These are phyloP conservation scores for Porites lobata DNA, from an alignment of 92 coral and sea anemone species.

Conservation along the genomic window DNA sequence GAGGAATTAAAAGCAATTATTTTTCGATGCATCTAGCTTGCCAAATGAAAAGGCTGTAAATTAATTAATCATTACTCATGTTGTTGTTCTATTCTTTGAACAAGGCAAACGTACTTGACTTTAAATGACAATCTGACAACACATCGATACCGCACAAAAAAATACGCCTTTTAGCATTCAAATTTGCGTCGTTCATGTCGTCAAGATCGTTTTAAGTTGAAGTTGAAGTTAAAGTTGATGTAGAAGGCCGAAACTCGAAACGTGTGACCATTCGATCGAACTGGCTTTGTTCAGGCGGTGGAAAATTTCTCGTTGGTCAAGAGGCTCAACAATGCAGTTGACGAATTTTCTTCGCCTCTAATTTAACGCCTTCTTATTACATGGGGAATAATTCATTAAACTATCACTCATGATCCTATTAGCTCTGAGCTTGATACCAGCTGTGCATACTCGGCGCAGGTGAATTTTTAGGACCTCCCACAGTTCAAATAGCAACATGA, in stretches of 20 bases:
- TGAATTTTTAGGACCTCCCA: conserved; percentile 69
- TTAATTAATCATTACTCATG: conserved; percentile 51
- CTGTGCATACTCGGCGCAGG: conserved; percentile 86
- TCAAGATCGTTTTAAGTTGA: not conserved
- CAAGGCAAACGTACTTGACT: conserved; percentile 59
- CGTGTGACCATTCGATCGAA: not conserved
- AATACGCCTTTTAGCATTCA: not conserved
- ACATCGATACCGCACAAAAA: conserved; percentile 29
- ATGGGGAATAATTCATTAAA: conserved; percentile 81
- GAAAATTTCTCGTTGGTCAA: conserved; percentile 27
- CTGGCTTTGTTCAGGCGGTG: conserved; percentile 36
- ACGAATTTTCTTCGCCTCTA: conserved; percentile 39
- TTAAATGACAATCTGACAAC: conserved; percentile 48
- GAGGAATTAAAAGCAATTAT: conserved; percentile 37
- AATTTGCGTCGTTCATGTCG: conserved; percentile 1
- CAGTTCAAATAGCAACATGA: conserved; percentile 88
- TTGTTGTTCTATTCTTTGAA: conserved; percentile 28
- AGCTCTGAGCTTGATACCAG: conserved; percentile 72
- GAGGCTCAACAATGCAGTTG: conserved; percentile 6
- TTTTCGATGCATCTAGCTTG: conserved; percentile 21
- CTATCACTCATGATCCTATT: conserved; percentile 83
- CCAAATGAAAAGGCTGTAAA: conserved; percentile 40
- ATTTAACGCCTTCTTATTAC: conserved; percentile 75
- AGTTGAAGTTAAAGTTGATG: no score
- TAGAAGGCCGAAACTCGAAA: not conserved